Evolutionary conservation across 2,888 invertebrate genomes (phyloP).

Genomic region (Zhengitettix transpicula): DNA sequence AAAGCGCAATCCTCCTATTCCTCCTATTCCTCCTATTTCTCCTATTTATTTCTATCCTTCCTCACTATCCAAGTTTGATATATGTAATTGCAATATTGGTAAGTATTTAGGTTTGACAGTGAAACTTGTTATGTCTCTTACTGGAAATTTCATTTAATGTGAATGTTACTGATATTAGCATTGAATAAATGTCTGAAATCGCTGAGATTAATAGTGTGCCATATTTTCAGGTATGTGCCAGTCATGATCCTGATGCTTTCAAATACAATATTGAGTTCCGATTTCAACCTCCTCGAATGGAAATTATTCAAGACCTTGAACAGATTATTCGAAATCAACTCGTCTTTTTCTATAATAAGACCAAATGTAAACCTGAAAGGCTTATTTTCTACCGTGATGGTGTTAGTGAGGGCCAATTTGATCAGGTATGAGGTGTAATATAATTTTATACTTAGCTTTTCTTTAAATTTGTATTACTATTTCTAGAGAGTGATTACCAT

Average conservation of each 20-base stretch:
- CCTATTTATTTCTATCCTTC: too few species aligned
- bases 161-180: too few species aligned
- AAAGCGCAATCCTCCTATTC: too few species aligned
- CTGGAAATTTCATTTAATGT: too few species aligned
- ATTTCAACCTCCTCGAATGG: slow-evolving; percentile 54
- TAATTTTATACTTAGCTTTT: not conserved
- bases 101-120: too few species aligned
- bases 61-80: too few species aligned
- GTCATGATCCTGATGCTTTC: slow-evolving; percentile 47
- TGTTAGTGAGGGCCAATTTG: slow-evolving; percentile 74
- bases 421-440: slow-evolving; percentile 27
- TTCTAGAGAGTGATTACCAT: not conserved
- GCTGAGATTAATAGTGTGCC: too few species aligned
- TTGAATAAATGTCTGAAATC: too few species aligned
- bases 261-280: slow-evolving; percentile 55
- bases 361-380: slow-evolving; percentile 33
- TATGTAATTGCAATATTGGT: too few species aligned
- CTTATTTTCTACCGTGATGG: slow-evolving; percentile 68
- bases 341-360: slow-evolving; percentile 33
- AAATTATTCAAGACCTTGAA: slow-evolving; percentile 58
- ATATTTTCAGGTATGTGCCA: slow-evolving; percentile 46
- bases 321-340: slow-evolving; percentile 50
- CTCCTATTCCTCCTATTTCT: too few species aligned
- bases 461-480: not conserved
- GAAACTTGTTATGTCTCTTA: too few species aligned